These are phyloP conservation scores for Centropus bengalensis DNA, from an alignment of 2,113 vertebrate species.

Conservation along the genomic window DNA sequence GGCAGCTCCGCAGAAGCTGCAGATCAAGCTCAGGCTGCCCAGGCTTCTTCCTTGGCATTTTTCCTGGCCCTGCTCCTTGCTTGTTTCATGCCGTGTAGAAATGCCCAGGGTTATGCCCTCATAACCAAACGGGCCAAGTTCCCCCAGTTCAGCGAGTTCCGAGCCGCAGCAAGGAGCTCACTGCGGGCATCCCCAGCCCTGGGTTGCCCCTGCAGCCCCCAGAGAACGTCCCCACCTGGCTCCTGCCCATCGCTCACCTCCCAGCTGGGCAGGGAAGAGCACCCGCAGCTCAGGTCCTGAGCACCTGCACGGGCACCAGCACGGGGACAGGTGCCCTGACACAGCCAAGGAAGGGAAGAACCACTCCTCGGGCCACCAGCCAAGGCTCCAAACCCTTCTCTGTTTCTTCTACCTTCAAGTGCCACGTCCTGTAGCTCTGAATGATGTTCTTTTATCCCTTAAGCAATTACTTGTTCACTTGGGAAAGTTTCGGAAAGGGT, in stretches of 20 bases:
- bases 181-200: fast-evolving
- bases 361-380: background rate
- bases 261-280: fast-evolving
- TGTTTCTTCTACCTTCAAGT: background rate
- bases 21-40: fast-evolving
- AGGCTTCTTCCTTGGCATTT: background rate
- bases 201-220: fast-evolving
- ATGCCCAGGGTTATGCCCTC: too few species aligned
- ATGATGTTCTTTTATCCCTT: background rate
- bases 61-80: background rate
- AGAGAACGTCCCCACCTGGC: fast-evolving
- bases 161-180: background rate
- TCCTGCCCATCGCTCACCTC: background rate
- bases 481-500: background rate
- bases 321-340: background rate
- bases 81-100: background rate
- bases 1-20: too few species aligned
- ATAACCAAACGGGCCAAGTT: fast-evolving
- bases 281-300: background rate
- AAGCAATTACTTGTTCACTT: background rate
- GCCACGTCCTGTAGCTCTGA: background rate
- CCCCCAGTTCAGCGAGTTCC: fast-evolving
- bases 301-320: background rate
- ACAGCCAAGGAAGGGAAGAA: fast-evolving
- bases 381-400: background rate